Evolutionary conservation across 2,888 invertebrate genomes (phyloP), one percentile per base, ranked within the genome.

Genomic region (Laspeyria flexula): DNA sequence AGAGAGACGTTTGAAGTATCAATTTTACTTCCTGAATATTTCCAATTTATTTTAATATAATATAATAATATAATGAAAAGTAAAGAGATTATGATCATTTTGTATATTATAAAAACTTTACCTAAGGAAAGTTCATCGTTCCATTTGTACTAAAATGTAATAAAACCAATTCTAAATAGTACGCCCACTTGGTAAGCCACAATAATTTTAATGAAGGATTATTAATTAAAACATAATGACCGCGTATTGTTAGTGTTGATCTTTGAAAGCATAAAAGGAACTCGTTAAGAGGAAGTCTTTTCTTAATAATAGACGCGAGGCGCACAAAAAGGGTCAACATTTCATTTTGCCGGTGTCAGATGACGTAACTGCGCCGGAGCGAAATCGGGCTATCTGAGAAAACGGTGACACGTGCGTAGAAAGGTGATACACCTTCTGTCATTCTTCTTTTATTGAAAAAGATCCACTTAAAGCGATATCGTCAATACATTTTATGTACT

Each of bases 301-400:
- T 75, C 75, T 76, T 83, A 73, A 80, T 82, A 83, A 79, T 80
- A 75, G 77, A 57, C 65, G 68, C 63, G 68, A 67, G 71, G 70
- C 77, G 71, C 62, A 79, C 77, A 84, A 81, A 83, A 82, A 81
- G 78, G 83, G 78, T 81, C 79, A 79, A 79, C 79, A 74, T 81
- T 81, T 79, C 77, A 78, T 85, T 80, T 78, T 70, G 70, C 57
- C 63, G 64, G 65, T 65, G 74, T 69, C 73, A 75, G 73, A 79
- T 81, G 80, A 85, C 81, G 74, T 74, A 67, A 72, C 77, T 71
- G 62, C 60, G 54, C 55, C 58, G 60, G 73, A 79, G 76, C 77
- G 71, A 79, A 78, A 75, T 75, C 73, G 65, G 64, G 60, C 57
- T 63, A 61, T 56, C 62, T 49, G 62, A 62, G 65, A 59, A 71